phyloP scores from a whole-genome alignment of 2,113 vertebrate species.

The Vulpes lagopus region DNA sequence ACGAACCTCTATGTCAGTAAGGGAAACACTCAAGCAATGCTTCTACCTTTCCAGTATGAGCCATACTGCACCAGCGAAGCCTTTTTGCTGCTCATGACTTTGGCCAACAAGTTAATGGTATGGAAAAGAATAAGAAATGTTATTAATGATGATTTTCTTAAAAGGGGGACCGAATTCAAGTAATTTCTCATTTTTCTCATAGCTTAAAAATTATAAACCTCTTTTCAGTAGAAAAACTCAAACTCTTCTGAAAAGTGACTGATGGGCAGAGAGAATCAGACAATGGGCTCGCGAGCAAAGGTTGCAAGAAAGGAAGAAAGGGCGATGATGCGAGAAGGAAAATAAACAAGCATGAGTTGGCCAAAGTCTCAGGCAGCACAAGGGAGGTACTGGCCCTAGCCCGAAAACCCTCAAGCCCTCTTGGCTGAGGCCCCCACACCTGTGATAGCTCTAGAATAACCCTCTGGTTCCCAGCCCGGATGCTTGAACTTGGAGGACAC shows the following conservation, averaged over 20 bases:
- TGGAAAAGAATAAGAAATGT: neutral
- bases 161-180: neutral
- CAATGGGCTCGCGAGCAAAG: neutral
- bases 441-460: neutral
- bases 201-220: neutral
- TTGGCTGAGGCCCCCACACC: neutral
- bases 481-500: neutral
- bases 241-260: neutral
- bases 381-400: neutral
- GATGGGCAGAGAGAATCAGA: neutral
- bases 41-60: neutral
- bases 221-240: neutral
- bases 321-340: accelerated
- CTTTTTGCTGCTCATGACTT: too few relatives aligned
- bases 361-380: neutral
- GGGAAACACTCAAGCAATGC: neutral
- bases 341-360: neutral
- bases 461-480: neutral
- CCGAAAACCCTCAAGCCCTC: neutral
- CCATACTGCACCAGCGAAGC: neutral
- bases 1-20: neutral
- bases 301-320: neutral
- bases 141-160: neutral
- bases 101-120: neutral
- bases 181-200: conserved; percentile 7